Base-by-base conservation (phyloP, 2,113 vertebrate species). In the Pantherophis guttatus region DNA sequence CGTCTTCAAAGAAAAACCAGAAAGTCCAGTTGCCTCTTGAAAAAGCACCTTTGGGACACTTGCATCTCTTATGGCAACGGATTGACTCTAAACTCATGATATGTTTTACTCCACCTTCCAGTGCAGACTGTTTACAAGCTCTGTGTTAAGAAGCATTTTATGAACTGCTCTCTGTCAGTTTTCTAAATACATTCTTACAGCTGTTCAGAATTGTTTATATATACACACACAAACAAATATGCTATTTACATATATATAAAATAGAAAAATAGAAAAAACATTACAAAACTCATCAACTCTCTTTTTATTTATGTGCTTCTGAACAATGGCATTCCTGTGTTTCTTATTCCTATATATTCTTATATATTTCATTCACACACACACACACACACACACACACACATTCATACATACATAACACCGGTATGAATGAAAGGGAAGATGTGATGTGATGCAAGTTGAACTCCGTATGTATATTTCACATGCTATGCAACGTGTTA, bases 81-180 rank as follows among this genome's bases (percentile, higher is more conserved):
- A 65, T 29, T 65, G 62, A 65, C 23, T 65, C 62, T 26, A 62
- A 62, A 29, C 59, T 62, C 59, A 5, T 65, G 62, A 65, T 11
- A 29, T 1, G 11, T 65, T 65, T 65, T 65, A 65, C 0, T 65
- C 62, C 26, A 65, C 3, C 26, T 29, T 65, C 11, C 62, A 65
- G 62, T 11, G 29, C 26, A 65, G 26, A 65, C 26, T 65, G 8
- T 96, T 95, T 87, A 94, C 29, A 95, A 95, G 94, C 94, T 96
- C 95, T 90, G 93, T 95, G 26, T 87, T 96, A 93, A 91, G 91
- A 87, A 94, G 89, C 91, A 94, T 91, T 95, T 92, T 93, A 91
- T n/a, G 94, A 95, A 96, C 95, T 94, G 94, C 93, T 97, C 96
- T 95, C 92, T 96, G 91, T 97, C 95, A 95, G 94, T 95, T 96